Base-by-base conservation (phyloP, 2,888 invertebrate genomes). In the Lysandra coridon region DNA sequence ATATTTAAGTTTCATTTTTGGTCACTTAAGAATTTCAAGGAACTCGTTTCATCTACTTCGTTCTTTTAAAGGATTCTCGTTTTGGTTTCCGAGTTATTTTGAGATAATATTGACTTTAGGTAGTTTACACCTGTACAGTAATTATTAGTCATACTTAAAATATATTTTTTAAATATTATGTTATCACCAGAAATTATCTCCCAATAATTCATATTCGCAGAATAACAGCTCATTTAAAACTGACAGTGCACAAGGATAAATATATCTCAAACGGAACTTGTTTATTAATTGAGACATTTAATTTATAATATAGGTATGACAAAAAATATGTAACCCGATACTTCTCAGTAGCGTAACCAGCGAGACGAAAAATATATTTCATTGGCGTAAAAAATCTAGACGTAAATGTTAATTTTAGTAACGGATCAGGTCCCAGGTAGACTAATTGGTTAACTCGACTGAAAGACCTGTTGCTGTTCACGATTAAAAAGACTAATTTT, bases 311-410 rank as follows among this genome's bases (percentile, higher is more conserved):
- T 76, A 57, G 30, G 53, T 74, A 44, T 57, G 57, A 53, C 76
- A 76, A 76, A 53, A 76, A 53, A 76, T 57, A 57, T 57, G 76
- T 14, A 76, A 76, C 76, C 57, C 53, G 44, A 76, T 76, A 76
- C 57, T 53, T 76, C 49, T 76, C 76, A 53, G 76, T 76, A 76
- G 76, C 74, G 44, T 79, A 49, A 60, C 74, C 79, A 62, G 75
- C 62, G 74, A 74, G 17, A 62, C 79, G 79, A 62, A 75, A 74
- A 79, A 79, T 79, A 75, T 75, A 79, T 79, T 75, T 74, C 60
- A 79, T 79, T 79, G 74, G 60, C 60, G 80, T 79, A 80, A 82
- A 82, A 80, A 81, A 80, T 77, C 79, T 69, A 80, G 80, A 81
- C 80, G 78, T 80, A 80, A 80, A 81, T 79, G 79, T 80, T 78